A percentile compares a stretch with the other conserved stretches of the same genome.
These are phyloP conservation scores for Listrodromus nycthemerus DNA, from an alignment of 2,888 invertebrate genomes.

Conservation along the genomic window DNA sequence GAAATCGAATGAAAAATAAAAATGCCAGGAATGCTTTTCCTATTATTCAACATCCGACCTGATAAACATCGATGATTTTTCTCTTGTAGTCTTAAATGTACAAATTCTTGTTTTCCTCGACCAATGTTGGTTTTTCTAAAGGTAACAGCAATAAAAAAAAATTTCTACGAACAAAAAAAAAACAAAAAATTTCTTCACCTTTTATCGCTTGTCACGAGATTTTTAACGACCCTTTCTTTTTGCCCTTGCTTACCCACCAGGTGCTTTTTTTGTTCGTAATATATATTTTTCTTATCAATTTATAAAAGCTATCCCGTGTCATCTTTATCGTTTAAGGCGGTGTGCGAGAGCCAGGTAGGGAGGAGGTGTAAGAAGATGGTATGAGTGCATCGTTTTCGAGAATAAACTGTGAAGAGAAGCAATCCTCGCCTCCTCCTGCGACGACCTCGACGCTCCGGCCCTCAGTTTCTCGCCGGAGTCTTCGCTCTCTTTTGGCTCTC, in stretches of 20 bases:
- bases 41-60: background rate
- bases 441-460: slow-evolving; percentile 35
- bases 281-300: slow-evolving; percentile 54
- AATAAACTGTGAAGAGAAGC: slow-evolving; percentile 50
- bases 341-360: background rate
- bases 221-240: slow-evolving; percentile 4
- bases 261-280: background rate
- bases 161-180: background rate
- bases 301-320: slow-evolving; percentile 51
- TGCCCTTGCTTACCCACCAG: background rate
- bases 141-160: background rate
- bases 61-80: background rate
- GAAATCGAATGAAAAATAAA: background rate
- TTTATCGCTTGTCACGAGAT: background rate
- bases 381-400: slow-evolving; percentile 50
- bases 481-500: slow-evolving; percentile 24
- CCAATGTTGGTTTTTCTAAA: background rate
- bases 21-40: background rate
- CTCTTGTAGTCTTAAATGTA: background rate
- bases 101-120: background rate
- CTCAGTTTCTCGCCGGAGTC: background rate
- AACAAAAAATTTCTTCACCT: background rate
- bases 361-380: background rate
- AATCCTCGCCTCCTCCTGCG: slow-evolving; percentile 33
- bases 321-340: slow-evolving; percentile 42